phyloP scores from a whole-genome alignment of 2,888 invertebrate species.

The Campoplex nolae region DNA sequence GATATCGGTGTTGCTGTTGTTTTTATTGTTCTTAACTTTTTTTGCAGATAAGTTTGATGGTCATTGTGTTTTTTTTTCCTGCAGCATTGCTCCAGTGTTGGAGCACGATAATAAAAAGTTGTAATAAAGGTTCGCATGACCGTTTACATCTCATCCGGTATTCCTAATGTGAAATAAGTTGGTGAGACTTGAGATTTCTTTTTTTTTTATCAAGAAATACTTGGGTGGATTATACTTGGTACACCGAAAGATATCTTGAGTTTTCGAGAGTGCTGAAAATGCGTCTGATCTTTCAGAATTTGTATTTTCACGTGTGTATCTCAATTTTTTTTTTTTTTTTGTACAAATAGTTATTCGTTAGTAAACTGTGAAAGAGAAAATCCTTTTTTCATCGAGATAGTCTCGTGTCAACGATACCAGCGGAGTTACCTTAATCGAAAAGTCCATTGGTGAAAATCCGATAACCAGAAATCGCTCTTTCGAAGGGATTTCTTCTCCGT shows the following conservation, averaged over 20 bases:
- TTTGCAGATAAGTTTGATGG: not conserved
- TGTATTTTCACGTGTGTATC: no score
- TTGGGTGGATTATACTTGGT: no score
- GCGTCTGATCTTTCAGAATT: not conserved
- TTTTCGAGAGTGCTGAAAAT: no score
- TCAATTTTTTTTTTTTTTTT: no score
- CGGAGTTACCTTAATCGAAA: not conserved
- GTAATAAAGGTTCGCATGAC: not conserved
- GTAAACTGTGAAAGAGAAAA: not conserved
- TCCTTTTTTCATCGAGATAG: not conserved
- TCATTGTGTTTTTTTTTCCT: not conserved
- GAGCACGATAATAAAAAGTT: not conserved
- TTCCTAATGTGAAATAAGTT: not conserved
- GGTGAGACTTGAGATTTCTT: not conserved
- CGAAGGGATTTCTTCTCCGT: not conserved
- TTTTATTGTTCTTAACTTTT: not conserved
- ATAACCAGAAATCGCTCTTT: constrained; percentile 49
- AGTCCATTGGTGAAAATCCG: constrained; percentile 24
- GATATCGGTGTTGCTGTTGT: not conserved
- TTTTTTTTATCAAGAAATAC: no score
- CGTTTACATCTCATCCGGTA: not conserved
- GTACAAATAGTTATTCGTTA: not conserved
- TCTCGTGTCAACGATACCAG: constrained; percentile 17
- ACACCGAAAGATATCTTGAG: no score
- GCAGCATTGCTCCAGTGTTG: not conserved